Evolutionary conservation across 2,888 invertebrate genomes (phyloP).

Genomic region (Keiferia lycopersicella): DNA sequence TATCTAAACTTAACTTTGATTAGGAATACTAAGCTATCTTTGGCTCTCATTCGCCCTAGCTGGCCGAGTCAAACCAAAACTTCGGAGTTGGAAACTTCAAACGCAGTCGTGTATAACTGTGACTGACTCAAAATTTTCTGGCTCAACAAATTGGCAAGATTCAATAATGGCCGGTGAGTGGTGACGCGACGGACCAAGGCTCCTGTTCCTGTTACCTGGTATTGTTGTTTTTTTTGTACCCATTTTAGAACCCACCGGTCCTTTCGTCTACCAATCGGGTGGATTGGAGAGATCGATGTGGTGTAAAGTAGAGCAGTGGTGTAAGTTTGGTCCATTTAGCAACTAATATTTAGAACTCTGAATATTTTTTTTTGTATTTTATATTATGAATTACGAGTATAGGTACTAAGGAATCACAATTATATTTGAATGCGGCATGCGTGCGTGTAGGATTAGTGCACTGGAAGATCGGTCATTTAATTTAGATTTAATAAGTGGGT

Average conservation of each 20-base stretch:
- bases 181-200: slow-evolving; percentile 39
- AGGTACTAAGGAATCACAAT: neutral
- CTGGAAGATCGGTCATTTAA: no score
- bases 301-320: neutral
- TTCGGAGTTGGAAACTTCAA: neutral
- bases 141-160: slow-evolving; percentile 31
- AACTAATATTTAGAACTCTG: no score
- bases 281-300: neutral
- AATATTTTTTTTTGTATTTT: no score
- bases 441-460: no score
- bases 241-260: slow-evolving; percentile 2
- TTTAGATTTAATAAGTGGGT: no score
- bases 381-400: no score
- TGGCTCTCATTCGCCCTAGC: neutral
- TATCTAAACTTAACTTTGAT: no score
- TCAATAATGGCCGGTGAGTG: slow-evolving; percentile 41
- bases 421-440: neutral
- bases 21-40: no score
- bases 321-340: neutral
- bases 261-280: neutral
- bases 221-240: slow-evolving; percentile 49
- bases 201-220: slow-evolving; percentile 60
- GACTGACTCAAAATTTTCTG: slow-evolving; percentile 11
- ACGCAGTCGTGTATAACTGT: neutral
- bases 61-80: neutral